A percentile compares a stretch with the other conserved stretches of the same genome.
Evolutionary conservation across 2,113 vertebrate genomes (phyloP).

Genomic region (Leptodactylus fuscus): DNA sequence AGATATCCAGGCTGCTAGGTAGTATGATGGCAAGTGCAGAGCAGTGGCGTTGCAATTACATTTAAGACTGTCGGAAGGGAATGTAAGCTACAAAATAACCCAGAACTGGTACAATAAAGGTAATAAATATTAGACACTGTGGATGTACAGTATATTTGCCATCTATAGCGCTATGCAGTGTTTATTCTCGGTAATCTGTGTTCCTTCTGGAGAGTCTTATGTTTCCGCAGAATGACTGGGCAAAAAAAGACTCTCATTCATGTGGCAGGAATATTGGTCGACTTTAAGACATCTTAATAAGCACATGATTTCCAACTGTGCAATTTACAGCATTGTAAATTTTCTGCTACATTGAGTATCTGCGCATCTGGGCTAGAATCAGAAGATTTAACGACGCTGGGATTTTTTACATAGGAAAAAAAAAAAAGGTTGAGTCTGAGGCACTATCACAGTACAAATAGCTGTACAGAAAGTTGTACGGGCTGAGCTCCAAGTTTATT

Average conservation of each 20-base stretch:
- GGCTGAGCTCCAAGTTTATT: conserved; percentile 2
- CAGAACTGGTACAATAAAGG: neutral
- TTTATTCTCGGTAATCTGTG: neutral
- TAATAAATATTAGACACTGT: neutral
- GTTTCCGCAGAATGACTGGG: neutral
- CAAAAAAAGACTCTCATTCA: neutral
- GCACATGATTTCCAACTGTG: conserved; percentile 6
- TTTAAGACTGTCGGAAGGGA: no score
- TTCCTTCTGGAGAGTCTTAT: neutral
- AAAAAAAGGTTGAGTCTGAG: no score
- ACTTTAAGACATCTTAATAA: conserved; percentile 17
- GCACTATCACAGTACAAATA: conserved; percentile 1
- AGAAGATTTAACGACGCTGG: neutral
- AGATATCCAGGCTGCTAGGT: no score
- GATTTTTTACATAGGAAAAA: neutral
- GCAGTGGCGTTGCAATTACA: no score
- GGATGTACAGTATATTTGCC: neutral
- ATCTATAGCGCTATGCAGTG: neutral
- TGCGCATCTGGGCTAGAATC: neutral
- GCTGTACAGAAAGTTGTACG: neutral
- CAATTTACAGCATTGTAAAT: conserved; percentile 11
- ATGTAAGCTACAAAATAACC: no score
- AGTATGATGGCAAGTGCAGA: no score
- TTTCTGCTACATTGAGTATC: neutral
- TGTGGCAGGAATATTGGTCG: neutral